Evolutionary conservation across 2,797 vertebrate species (phyloP), one percentile per base, ranked within the genome.

Genomic region (Urophycis tenuis): DNA sequence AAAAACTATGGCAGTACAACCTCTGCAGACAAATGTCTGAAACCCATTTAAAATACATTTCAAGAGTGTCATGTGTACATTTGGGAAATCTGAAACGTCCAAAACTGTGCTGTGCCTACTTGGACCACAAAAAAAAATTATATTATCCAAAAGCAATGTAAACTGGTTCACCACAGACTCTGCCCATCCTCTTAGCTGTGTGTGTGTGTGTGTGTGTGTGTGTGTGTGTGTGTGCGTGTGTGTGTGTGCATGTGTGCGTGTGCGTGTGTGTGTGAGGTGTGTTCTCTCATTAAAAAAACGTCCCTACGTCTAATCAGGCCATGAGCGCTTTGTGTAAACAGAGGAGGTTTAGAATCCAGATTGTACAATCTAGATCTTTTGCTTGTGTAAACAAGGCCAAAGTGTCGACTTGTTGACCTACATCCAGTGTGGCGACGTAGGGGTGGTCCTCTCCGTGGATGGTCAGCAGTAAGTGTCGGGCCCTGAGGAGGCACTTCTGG

Each of bases 391-490:
- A 15, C 69, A 32, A 71, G 17, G 67, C 25, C 67, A 70, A 31
- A 4, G 30, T 70, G 29, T 70, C 9, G 9, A 30, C 17, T 10
- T 35, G 33, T 35, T 9, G 70, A 89, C 93, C 81, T 86, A 95
- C 95, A 80, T 95, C 95, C 81, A 95, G 80, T 34, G 89, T 91
- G 71, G 94, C 93, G 0, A 84, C 89, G 88, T 89, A 93, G 0
- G 95, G 94, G 81, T 95, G 94, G 77, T 95, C 94, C 72, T 94
- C 94, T 81, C 94, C 94, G 0, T 93, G 92, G 74, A 94, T 82
- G 2, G 92, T 90, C 22, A 94, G 84, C 82, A 92, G 80, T 3
- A 95, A 87, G 72, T 92, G 86, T 39, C 93, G 93, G 77, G 95
- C 94, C 80, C 94, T 92, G 79, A 94, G 92, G 75, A 95, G 81